These are phyloP conservation scores for Melanostoma mellinum DNA, from an alignment of 2,888 invertebrate genomes.

Conservation along the genomic window DNA sequence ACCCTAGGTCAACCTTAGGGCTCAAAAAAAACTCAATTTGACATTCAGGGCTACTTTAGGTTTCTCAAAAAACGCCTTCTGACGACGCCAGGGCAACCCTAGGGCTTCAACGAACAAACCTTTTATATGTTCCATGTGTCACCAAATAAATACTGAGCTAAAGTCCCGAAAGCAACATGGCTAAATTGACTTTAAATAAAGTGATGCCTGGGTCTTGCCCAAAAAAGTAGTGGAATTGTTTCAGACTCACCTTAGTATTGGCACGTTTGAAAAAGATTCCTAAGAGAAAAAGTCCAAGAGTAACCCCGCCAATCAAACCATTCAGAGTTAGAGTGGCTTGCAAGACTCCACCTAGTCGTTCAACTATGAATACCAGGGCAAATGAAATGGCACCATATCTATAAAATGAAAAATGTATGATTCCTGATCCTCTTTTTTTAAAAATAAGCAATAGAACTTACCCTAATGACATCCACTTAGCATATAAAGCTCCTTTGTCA, in stretches of 20 bases:
- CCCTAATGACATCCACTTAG: slow-evolving; percentile 87
- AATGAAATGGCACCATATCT: slow-evolving; percentile 90
- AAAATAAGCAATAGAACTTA: slow-evolving; percentile 80
- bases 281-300: slow-evolving; percentile 92
- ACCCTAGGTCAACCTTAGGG: no score
- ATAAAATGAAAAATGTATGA: slow-evolving; percentile 2
- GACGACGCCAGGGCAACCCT: no score
- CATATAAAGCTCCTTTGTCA: slow-evolving; percentile 88
- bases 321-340: slow-evolving; percentile 94
- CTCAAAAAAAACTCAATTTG: no score
- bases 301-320: slow-evolving; percentile 94
- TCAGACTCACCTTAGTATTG: slow-evolving; percentile 87
- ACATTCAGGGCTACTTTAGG: no score
- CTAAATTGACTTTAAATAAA: no score
- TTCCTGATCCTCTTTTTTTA: no score
- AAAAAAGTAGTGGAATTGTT: no score
- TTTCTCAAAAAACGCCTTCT: no score
- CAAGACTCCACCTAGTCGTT: slow-evolving; percentile 92
- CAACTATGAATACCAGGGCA: slow-evolving; percentile 92
- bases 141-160: no score
- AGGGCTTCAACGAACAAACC: no score
- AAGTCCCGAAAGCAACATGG: no score
- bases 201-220: not conserved
- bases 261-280: slow-evolving; percentile 95
- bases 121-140: no score